Evolutionary conservation across 2,797 vertebrate genomes (phyloP).

Genomic region (Phrynocephalus guinanensis): DNA sequence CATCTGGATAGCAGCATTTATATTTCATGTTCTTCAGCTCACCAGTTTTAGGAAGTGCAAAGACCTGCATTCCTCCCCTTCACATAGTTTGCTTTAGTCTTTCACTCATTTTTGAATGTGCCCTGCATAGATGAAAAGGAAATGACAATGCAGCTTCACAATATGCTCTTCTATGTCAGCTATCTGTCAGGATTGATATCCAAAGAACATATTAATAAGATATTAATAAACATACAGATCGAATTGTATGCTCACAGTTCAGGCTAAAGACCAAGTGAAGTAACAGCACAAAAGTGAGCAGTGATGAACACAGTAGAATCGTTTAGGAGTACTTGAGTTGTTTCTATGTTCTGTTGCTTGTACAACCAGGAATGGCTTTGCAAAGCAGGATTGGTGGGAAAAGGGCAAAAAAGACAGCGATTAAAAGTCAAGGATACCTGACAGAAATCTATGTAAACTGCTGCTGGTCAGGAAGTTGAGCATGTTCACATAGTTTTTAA

Average conservation of each 20-base stretch:
- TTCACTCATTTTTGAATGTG: neutral
- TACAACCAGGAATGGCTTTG: neutral
- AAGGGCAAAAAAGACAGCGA: neutral
- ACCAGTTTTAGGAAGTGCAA: neutral
- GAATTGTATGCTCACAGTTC: neutral
- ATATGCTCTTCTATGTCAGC: neutral
- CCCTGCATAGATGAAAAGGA: neutral
- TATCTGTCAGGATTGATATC: neutral
- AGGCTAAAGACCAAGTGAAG: neutral
- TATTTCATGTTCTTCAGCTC: neutral
- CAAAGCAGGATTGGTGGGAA: neutral
- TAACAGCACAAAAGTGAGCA: neutral
- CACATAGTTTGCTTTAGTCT: neutral
- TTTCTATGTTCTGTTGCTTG: neutral
- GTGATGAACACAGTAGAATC: neutral
- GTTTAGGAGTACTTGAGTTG: neutral
- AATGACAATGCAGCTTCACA: neutral
- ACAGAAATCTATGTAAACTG: neutral
- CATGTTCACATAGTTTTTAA: neutral
- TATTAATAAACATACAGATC: conserved; percentile 1
- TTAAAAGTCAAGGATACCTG: neutral
- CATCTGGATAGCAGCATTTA: neutral
- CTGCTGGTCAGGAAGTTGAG: neutral
- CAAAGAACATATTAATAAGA: neutral
- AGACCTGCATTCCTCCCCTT: neutral